Percentiles rank a stretch among this genome's conserved stretches.
Conservation (phyloP, 1,140 invertebrate species). For the Papilio polyxenes region DNA sequence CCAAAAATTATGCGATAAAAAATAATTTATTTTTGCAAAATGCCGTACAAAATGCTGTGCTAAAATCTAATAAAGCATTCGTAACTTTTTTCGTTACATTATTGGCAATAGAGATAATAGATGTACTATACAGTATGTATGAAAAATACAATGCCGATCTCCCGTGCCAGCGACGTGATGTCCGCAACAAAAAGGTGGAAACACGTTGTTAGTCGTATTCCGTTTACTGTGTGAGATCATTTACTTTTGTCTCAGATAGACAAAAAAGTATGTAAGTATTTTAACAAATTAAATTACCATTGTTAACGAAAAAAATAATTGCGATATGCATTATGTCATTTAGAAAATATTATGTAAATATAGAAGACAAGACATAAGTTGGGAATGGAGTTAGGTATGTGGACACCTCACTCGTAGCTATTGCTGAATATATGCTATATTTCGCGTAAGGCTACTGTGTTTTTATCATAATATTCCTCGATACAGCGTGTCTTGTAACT, state of each 20-base stretch:
- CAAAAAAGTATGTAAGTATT: not conserved
- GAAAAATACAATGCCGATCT: not conserved
- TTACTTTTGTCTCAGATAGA: not conserved
- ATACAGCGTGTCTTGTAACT: conserved; percentile 4
- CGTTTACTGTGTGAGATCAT: not conserved
- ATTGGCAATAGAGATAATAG: not conserved
- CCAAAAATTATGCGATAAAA: too few species aligned
- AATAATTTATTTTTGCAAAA: too few species aligned
- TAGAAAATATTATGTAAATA: not conserved
- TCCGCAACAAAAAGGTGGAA: not conserved
- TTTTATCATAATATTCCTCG: not conserved
- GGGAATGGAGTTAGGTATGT: not conserved
- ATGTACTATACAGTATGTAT: not conserved
- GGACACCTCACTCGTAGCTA: not conserved
- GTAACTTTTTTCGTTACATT: too few species aligned
- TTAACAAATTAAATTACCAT: not conserved
- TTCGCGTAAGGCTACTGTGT: not conserved
- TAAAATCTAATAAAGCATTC: too few species aligned
- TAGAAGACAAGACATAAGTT: not conserved
- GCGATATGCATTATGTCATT: too few species aligned
- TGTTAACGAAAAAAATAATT: too few species aligned
- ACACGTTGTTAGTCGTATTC: not conserved
- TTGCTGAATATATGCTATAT: not conserved
- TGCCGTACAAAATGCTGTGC: too few species aligned
- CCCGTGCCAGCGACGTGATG: not conserved